Conservation (phyloP, 2,113 vertebrate species). For the Protobothrops flavoviridis region DNA sequence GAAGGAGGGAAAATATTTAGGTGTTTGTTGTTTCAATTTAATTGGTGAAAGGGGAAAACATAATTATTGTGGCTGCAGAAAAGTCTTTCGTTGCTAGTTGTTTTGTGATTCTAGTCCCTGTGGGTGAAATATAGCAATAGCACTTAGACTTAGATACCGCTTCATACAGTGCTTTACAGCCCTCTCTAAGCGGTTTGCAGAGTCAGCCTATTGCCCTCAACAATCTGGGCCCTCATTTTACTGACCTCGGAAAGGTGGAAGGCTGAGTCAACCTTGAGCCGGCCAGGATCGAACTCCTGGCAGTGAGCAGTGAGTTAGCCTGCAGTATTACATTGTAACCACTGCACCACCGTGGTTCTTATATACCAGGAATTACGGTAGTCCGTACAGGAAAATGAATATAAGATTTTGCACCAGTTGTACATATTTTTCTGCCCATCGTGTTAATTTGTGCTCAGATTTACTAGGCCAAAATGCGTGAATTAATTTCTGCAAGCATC, state of each 20-base stretch:
- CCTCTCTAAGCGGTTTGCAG: too few species aligned
- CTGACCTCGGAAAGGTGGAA: too few species aligned
- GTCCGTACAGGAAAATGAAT: not conserved
- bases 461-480: not conserved
- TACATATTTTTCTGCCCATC: not conserved
- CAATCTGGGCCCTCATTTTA: too few species aligned
- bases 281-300: too few species aligned
- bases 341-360: too few species aligned
- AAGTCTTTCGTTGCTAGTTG: not conserved
- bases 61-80: not conserved
- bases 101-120: not conserved
- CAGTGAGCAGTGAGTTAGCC: too few species aligned
- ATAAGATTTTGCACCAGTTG: not conserved
- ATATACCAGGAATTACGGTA: not conserved
- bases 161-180: too few species aligned
- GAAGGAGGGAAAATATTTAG: not conserved
- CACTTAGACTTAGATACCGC: too few species aligned
- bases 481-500: not conserved
- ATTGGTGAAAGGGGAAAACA: not conserved
- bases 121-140: not conserved
- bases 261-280: too few species aligned
- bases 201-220: too few species aligned
- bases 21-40: not conserved
- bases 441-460: not conserved
- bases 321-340: too few species aligned